Conservation (phyloP, 2,113 vertebrate species). For the Phyllopteryx taeniolatus region DNA sequence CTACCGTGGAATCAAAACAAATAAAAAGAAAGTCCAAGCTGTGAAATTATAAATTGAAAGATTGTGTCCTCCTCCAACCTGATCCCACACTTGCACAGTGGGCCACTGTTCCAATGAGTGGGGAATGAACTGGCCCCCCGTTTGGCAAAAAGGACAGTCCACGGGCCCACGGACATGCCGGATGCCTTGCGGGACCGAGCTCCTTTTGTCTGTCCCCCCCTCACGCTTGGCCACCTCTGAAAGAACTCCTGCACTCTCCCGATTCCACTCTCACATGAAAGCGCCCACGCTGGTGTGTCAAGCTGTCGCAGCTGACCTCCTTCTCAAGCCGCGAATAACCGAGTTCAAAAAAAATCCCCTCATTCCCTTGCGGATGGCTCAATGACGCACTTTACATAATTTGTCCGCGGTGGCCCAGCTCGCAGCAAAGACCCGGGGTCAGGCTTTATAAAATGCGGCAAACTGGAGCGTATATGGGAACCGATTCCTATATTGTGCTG, state of each 20-base stretch:
- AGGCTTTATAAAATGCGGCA: not conserved
- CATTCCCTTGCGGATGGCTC: slow-evolving; percentile 8
- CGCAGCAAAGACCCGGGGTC: not conserved
- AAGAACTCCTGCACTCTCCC: slow-evolving; percentile 55
- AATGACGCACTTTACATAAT: slow-evolving; percentile 6
- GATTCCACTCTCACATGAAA: slow-evolving; percentile 44
- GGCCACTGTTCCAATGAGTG: slow-evolving; percentile 43
- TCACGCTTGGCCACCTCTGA: slow-evolving; percentile 61
- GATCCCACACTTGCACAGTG: slow-evolving; percentile 14
- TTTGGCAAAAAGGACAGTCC: slow-evolving; percentile 38
- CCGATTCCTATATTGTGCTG: not conserved
- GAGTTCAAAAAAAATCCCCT: slow-evolving; percentile 7
- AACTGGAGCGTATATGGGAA: not conserved
- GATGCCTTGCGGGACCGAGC: slow-evolving; percentile 43
- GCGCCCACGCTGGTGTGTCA: slow-evolving; percentile 50
- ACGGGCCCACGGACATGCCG: slow-evolving; percentile 34
- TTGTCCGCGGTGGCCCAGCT: not conserved
- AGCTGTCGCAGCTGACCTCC: slow-evolving; percentile 44
- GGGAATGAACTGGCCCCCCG: slow-evolving; percentile 44
- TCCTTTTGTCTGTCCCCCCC: slow-evolving; percentile 55
- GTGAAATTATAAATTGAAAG: not conserved
- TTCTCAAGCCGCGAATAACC: slow-evolving; percentile 30
- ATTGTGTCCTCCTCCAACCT: not conserved
- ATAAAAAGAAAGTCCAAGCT: not conserved
- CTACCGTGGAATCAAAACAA: not conserved